Conservation (phyloP, 2,113 vertebrate genomes). For the Epinephelus fuscoguttatus region DNA sequence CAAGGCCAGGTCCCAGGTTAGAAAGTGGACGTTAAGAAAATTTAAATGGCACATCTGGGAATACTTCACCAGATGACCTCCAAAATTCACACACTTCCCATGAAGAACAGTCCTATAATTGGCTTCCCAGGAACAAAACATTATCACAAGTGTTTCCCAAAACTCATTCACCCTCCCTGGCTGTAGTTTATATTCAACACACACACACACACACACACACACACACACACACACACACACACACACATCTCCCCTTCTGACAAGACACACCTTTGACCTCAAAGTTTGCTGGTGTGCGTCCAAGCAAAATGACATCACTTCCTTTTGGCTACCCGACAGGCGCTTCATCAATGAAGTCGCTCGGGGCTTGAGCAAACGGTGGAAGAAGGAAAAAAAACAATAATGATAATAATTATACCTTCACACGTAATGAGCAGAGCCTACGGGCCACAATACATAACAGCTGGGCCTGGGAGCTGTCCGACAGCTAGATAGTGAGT, state of each 20-base stretch:
- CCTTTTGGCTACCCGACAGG: slow-evolving; percentile 61
- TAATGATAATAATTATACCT: slow-evolving; percentile 83
- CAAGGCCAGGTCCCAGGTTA: neutral
- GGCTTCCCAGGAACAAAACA: slow-evolving; percentile 51
- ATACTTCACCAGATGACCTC: slow-evolving; percentile 50
- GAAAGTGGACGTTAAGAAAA: slow-evolving; percentile 39
- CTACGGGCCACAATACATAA: slow-evolving; percentile 71
- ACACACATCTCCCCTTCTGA: slow-evolving; percentile 27
- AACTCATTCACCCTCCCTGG: slow-evolving; percentile 13
- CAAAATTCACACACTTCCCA: slow-evolving; percentile 40
- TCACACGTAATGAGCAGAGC: slow-evolving; percentile 76
- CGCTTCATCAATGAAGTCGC: slow-evolving; percentile 63
- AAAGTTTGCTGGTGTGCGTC: slow-evolving; percentile 48
- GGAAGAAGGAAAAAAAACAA: slow-evolving; percentile 49
- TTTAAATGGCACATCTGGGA: slow-evolving; percentile 59
- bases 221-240: slow-evolving; percentile 24
- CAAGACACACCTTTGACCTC: slow-evolving; percentile 66
- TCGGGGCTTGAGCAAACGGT: slow-evolving; percentile 50
- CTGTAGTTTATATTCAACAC: neutral
- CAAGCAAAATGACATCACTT: slow-evolving; percentile 77
- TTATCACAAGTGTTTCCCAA: slow-evolving; percentile 41
- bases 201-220: slow-evolving; percentile 18
- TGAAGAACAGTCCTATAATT: slow-evolving; percentile 34
- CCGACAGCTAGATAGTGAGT: slow-evolving; percentile 64
- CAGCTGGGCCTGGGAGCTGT: slow-evolving; percentile 79